Base-by-base conservation (phyloP, 1,140 invertebrate genomes). In the Bombus breviceps region DNA sequence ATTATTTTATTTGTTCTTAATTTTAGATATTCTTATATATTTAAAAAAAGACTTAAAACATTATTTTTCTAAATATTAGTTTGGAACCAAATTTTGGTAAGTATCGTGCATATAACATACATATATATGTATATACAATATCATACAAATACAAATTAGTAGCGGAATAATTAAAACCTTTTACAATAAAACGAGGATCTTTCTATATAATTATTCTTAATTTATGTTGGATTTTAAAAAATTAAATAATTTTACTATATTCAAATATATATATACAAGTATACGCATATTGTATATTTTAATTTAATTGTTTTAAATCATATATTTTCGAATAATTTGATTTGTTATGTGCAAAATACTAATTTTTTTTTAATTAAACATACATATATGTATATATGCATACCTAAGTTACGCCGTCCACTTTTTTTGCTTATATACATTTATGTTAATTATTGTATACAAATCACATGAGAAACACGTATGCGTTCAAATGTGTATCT, bases 361-460 rank as follows among this genome's bases (percentile, higher is more conserved):
- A 53, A 53, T 53, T 53, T 47, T 18, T 47, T 53, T 53, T 2
- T 0, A 22, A 66, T 15, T 15, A 66, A 34, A 62, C 28, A 18
- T 32, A 32, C 32, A 64, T n/a, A 18, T 66, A 66, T 13, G 1
- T 2, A 66, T 43, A 37, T 1, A 57, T 22, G 3, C 8, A 71
- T 32, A 6, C 5, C 4, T 1, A 75, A n/a, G 32, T 75, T 37
- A 37, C 12, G 13, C 22, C 75, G 15, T 76, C 3, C 43, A 18
- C 34, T 64, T 22, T 82, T 47, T 82, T 43, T 12, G n/a, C 15
- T 37, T 53, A 25, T 75, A 22, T 22, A 53, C 41, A 77, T 32
- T 83, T 43, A 39, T 28, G 28, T 59, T 57, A 69, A 78, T 57
- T 69, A n/a, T 9, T 68, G 43, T 76, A 22, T 43, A 77, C 13